These are phyloP conservation scores for Darevskia mixta DNA, from an alignment of 2,797 vertebrate genomes.

Conservation along the genomic window DNA sequence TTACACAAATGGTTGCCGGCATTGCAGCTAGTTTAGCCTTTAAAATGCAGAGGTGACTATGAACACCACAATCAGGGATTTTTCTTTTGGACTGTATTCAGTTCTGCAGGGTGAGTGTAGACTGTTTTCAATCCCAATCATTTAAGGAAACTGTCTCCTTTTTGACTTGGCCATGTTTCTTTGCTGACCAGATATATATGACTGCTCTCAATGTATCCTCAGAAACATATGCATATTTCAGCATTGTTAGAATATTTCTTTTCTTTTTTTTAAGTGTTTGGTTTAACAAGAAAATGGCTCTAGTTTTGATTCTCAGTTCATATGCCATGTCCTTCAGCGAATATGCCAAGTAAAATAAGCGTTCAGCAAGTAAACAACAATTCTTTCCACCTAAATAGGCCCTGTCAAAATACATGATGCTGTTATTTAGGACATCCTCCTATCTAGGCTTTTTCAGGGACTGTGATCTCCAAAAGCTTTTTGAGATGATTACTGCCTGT, in stretches of 20 bases:
- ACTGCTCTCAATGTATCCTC: background rate
- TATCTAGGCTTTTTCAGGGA: conserved; percentile 45
- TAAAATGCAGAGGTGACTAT: background rate
- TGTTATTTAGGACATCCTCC: conserved; percentile 59
- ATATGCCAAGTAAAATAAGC: conserved; percentile 45
- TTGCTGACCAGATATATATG: background rate
- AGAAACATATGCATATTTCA: conserved; percentile 33
- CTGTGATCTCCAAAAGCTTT: conserved; percentile 52
- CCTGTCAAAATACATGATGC: conserved; percentile 51
- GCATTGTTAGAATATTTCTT: conserved; percentile 2
- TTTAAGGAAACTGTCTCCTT: conserved; percentile 16
- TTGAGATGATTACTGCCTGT: conserved; percentile 59
- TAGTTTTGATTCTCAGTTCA: conserved; percentile 38
- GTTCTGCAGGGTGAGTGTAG: background rate
- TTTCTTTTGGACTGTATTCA: background rate
- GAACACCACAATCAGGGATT: background rate
- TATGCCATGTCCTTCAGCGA: conserved; percentile 43
- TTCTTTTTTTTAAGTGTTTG: conserved; percentile 38
- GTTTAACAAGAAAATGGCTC: conserved; percentile 34
- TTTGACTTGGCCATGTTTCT: conserved; percentile 29
- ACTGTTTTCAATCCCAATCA: background rate
- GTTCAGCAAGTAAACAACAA: conserved; percentile 47
- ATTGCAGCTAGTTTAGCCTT: background rate
- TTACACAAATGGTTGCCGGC: background rate
- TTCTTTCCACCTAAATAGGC: conserved; percentile 52